These are phyloP conservation scores for Corvus cornix DNA, from an alignment of 2,113 vertebrate species.

Conservation along the genomic window DNA sequence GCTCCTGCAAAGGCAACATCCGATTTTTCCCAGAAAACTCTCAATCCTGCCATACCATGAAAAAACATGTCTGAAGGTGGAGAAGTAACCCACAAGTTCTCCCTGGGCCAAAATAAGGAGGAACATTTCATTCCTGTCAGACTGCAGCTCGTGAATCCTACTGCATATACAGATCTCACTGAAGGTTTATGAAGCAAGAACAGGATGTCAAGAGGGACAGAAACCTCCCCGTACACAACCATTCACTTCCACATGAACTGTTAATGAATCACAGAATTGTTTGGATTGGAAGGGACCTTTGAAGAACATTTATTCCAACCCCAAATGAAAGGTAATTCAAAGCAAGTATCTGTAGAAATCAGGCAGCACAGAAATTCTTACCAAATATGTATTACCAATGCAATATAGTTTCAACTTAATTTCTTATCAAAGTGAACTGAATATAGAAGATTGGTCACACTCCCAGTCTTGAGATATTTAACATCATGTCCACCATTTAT, in stretches of 20 bases:
- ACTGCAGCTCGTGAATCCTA: not conserved
- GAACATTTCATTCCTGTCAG: slow-evolving; percentile 12
- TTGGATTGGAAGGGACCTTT: not conserved
- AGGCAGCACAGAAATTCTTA: not conserved
- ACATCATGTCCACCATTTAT: not conserved
- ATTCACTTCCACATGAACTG: not conserved
- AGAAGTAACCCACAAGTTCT: slow-evolving; percentile 32
- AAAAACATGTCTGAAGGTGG: not conserved
- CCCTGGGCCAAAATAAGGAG: not conserved
- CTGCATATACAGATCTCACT: slow-evolving; percentile 7
- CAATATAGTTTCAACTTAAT: not conserved
- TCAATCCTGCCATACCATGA: not conserved
- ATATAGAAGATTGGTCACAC: not conserved
- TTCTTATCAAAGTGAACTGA: not conserved
- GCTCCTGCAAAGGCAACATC: not conserved
- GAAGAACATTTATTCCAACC: not conserved
- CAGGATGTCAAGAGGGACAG: slow-evolving; percentile 5
- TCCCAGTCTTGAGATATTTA: not conserved
- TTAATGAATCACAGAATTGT: not conserved
- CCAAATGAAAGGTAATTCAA: not conserved
- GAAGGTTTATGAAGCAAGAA: slow-evolving; percentile 35
- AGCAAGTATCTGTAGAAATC: not conserved
- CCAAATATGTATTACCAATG: not conserved
- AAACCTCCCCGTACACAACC: not conserved
- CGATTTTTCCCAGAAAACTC: slow-evolving; percentile 9